Percentiles rank a stretch among this genome's conserved stretches.
Evolutionary conservation across 2,888 invertebrate genomes (phyloP).

Genomic region (Latrodectus hesperus): DNA sequence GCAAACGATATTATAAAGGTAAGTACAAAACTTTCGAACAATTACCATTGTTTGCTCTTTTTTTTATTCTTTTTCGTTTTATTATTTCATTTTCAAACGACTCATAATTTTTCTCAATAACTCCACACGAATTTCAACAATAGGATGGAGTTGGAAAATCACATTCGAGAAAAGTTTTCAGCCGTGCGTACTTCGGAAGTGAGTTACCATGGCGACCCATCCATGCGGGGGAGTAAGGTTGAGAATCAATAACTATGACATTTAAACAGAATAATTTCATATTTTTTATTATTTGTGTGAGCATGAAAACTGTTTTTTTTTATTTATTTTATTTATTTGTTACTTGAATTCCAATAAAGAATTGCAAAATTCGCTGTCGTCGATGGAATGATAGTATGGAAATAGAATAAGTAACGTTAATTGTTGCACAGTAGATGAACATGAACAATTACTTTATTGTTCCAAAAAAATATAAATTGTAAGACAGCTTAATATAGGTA

Average conservation of each 20-base stretch:
- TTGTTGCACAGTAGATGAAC: too few species aligned
- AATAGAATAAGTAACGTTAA: too few species aligned
- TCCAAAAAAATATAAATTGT: too few species aligned
- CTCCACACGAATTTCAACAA: slow-evolving; percentile 18
- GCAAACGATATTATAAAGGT: not conserved
- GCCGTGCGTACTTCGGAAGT: slow-evolving; percentile 41
- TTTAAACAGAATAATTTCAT: slow-evolving; percentile 41
- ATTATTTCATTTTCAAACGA: not conserved
- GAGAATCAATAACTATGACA: slow-evolving; percentile 65
- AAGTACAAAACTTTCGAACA: not conserved
- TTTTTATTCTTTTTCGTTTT: not conserved
- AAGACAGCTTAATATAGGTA: too few species aligned
- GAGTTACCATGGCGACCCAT: slow-evolving; percentile 46
- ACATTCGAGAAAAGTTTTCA: slow-evolving; percentile 43
- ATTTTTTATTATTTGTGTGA: too few species aligned
- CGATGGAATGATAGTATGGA: too few species aligned
- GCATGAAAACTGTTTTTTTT: too few species aligned
- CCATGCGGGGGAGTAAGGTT: slow-evolving; percentile 60
- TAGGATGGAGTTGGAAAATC: slow-evolving; percentile 16
- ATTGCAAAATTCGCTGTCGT: too few species aligned
- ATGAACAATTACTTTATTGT: too few species aligned
- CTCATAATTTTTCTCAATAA: slow-evolving; percentile 18
- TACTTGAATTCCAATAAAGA: too few species aligned
- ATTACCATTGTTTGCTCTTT: not conserved
- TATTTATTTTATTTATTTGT: too few species aligned